These are phyloP conservation scores for Cephus pulcher DNA, from an alignment of 2,888 invertebrate genomes.

Conservation along the genomic window DNA sequence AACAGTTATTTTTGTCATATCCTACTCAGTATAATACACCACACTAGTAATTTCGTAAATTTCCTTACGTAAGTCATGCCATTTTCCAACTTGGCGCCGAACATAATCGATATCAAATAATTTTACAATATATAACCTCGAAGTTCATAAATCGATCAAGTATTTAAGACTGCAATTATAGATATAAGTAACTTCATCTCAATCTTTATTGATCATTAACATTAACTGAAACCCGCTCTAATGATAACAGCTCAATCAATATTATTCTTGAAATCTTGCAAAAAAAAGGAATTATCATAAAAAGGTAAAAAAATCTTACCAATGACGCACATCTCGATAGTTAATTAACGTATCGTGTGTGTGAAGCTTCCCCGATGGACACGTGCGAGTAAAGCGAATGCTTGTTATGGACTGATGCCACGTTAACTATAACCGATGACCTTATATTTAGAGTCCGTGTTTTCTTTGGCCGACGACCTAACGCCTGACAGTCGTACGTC, in stretches of 20 bases:
- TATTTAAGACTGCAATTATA: not conserved
- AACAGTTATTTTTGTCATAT: no score
- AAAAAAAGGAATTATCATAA: not conserved
- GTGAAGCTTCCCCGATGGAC: constrained; percentile 22
- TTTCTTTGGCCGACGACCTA: constrained; percentile 14
- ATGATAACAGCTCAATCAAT: not conserved
- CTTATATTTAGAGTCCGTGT: constrained; percentile 33
- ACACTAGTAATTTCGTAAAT: not conserved
- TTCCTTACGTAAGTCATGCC: not conserved
- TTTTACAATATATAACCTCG: not conserved
- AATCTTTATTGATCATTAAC: not conserved
- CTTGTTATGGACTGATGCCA: constrained; percentile 26
- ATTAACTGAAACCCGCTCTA: not conserved
- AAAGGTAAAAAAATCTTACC: constrained; percentile 22
- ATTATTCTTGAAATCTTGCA: not conserved
- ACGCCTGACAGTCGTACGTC: not conserved
- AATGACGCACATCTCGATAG: constrained; percentile 28
- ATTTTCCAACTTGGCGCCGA: not conserved
- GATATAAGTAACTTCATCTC: not conserved
- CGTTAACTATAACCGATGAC: constrained; percentile 25
- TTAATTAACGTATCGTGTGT: not conserved
- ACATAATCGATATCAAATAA: not conserved
- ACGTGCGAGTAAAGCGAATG: constrained; percentile 27
- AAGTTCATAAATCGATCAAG: not conserved
- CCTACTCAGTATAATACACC: no score